phyloP scores from a whole-genome alignment of 1,140 invertebrate genomes.

The Euglossa dilemma region DNA sequence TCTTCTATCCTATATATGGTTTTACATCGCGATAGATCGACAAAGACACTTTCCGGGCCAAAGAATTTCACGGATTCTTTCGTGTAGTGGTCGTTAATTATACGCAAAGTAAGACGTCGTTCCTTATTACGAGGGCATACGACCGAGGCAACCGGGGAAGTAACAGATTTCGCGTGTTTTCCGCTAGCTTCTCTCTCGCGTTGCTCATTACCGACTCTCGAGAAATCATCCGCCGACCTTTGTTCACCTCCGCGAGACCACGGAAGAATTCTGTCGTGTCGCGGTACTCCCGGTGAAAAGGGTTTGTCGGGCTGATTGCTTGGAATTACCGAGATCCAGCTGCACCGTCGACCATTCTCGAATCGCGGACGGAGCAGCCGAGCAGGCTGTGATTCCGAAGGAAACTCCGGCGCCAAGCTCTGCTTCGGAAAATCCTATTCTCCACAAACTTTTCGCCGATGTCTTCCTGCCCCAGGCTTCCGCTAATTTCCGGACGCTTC shows the following conservation, averaged over 20 bases:
- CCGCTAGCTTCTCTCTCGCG: conserved; percentile 12
- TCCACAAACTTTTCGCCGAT: conserved; percentile 18
- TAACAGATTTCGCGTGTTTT: conserved; percentile 52
- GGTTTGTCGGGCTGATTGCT: conserved; percentile 60
- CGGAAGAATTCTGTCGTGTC: conserved; percentile 52
- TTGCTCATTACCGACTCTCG: conserved; percentile 52
- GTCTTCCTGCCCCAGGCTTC: background rate
- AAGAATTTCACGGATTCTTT: conserved; percentile 4
- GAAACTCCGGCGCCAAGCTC: conserved; percentile 18
- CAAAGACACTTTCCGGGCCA: background rate
- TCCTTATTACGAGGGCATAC: conserved; percentile 35
- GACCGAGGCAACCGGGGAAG: conserved; percentile 1
- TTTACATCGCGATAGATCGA: conserved; percentile 23
- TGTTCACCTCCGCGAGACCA: conserved; percentile 32
- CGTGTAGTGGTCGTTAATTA: conserved; percentile 45
- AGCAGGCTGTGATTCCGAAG: background rate
- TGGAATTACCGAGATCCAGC: conserved; percentile 40
- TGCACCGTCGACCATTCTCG: conserved; percentile 15
- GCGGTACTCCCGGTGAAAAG: conserved; percentile 37
- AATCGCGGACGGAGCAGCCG: conserved; percentile 37
- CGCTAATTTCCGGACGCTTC: background rate
- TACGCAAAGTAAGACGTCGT: conserved; percentile 44
- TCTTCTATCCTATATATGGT: too few relatives aligned
- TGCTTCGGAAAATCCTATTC: conserved; percentile 2
- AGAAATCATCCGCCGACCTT: conserved; percentile 59